A percentile compares a stretch with the other conserved stretches of the same genome.
Evolutionary conservation across 2,888 invertebrate species (phyloP).

Genomic region (Baccha elongata): DNA sequence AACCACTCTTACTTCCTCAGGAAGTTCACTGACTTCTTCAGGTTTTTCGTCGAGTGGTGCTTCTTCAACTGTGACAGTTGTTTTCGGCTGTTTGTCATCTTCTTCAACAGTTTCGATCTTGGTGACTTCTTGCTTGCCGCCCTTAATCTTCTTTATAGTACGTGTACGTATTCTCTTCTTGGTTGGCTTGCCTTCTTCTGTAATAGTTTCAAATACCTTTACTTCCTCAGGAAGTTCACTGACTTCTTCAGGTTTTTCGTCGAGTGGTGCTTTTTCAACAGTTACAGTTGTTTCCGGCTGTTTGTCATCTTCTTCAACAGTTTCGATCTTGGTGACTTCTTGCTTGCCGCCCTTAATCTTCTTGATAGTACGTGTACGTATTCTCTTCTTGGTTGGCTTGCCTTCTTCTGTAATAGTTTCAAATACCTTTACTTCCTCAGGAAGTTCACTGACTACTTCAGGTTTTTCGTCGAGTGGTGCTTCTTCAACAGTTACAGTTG

Average conservation of each 20-base stretch:
- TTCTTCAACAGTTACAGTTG: conserved; percentile 46
- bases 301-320: conserved; percentile 56
- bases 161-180: conserved; percentile 54
- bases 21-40: conserved; percentile 33
- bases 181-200: conserved; percentile 43
- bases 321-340: conserved; percentile 55
- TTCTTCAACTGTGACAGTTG: conserved; percentile 51
- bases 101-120: conserved; percentile 53
- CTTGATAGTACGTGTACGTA: conserved; percentile 43
- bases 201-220: conserved; percentile 6
- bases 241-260: conserved; percentile 26
- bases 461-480: conserved; percentile 43
- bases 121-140: conserved; percentile 53
- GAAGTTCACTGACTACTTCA: conserved; percentile 33
- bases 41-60: conserved; percentile 39
- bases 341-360: conserved; percentile 52
- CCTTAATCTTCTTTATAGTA: conserved; percentile 42
- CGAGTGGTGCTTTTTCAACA: conserved; percentile 40
- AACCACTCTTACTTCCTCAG: conserved; percentile 38
- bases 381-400: conserved; percentile 44
- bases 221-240: conserved; percentile 47
- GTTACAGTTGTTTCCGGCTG: conserved; percentile 49
- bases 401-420: conserved; percentile 43
- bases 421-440: conserved; percentile 24
- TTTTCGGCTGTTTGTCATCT: conserved; percentile 48